These are phyloP conservation scores for Bujurquina vittata DNA, from an alignment of 2,113 vertebrate species.

Conservation along the genomic window DNA sequence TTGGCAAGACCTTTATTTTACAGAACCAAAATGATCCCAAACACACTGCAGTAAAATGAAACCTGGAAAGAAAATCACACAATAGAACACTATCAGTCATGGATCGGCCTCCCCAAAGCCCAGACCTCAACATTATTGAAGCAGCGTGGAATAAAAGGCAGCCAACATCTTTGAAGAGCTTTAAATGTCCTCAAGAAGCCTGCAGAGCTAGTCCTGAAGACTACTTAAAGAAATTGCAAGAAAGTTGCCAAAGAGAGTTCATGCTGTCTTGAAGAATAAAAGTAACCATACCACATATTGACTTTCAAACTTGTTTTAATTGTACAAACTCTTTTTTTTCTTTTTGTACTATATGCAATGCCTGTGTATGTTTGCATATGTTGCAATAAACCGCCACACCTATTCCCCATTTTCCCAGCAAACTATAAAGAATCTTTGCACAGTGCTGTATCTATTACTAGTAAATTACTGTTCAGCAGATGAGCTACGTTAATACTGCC, in stretches of 20 bases:
- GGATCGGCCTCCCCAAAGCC: no score
- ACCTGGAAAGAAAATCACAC: neutral
- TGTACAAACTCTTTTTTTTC: neutral
- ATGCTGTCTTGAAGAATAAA: neutral
- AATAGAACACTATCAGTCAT: no score
- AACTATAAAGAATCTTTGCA: neutral
- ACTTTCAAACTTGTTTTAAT: neutral
- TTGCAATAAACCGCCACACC: no score
- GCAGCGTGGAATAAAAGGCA: no score
- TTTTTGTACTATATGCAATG: no score
- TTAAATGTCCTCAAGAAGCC: neutral
- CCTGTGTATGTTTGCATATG: no score
- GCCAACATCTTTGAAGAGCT: no score
- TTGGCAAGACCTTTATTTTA: neutral
- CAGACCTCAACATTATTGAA: no score
- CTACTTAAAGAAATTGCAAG: neutral
- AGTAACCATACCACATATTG: neutral
- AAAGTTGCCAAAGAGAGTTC: neutral
- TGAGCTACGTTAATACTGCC: neutral
- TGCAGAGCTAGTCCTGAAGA: neutral
- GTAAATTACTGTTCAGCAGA: neutral
- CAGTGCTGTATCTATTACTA: neutral
- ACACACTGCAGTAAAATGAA: neutral
- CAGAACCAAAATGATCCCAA: neutral
- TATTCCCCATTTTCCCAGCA: neutral